Evolutionary conservation across 2,797 vertebrate species (phyloP).

Genomic region (Dipus sagitta): DNA sequence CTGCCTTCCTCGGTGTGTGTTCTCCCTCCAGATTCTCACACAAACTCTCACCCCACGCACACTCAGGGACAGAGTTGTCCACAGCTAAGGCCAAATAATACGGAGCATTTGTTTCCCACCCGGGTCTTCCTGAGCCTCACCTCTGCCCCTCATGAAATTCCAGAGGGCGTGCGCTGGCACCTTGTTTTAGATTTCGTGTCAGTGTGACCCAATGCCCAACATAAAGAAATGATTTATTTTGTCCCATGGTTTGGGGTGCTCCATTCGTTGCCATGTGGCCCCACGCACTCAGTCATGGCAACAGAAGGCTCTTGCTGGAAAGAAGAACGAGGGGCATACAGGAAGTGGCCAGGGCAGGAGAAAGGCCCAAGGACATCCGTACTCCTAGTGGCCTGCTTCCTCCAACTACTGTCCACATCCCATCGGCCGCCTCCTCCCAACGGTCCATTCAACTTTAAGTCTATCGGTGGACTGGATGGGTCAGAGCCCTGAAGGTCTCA

Average conservation of each 20-base stretch:
- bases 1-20: accelerated
- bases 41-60: not conserved
- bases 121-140: not conserved
- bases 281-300: not conserved
- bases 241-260: not conserved
- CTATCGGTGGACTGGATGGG: not conserved
- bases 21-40: not conserved
- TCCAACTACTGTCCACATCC: not conserved
- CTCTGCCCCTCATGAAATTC: not conserved
- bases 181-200: not conserved
- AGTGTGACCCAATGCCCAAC: not conserved
- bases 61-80: not conserved
- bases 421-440: not conserved
- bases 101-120: not conserved
- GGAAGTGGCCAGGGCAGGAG: not conserved
- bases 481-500: not conserved
- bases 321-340: not conserved
- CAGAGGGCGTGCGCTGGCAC: not conserved
- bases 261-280: not conserved
- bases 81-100: not conserved
- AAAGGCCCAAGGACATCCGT: not conserved
- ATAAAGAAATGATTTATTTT: not conserved
- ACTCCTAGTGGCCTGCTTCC: not conserved
- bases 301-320: not conserved
- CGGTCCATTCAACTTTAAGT: not conserved